These are phyloP conservation scores for Baccha elongata DNA, from an alignment of 2,888 invertebrate genomes.

Conservation along the genomic window DNA sequence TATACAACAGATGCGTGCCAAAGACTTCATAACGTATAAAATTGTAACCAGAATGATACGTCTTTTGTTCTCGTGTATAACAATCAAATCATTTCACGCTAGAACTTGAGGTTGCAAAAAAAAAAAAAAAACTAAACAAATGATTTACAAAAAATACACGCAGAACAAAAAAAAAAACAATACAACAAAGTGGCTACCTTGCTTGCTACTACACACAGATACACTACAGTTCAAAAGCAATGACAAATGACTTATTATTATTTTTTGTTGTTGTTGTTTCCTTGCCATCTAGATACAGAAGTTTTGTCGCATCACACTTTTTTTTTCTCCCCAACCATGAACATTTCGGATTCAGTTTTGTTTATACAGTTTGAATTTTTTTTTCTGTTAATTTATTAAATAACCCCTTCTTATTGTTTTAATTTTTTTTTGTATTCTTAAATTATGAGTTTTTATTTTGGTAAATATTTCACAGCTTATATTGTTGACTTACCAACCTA, in stretches of 20 bases:
- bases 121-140: not conserved
- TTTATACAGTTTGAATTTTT: constrained; percentile 18
- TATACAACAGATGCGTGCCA: not conserved
- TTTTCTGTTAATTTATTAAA: no score
- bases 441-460: no score
- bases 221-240: constrained; percentile 6
- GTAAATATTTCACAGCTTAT: no score
- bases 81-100: constrained; percentile 51
- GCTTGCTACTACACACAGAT: not conserved
- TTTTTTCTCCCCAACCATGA: not conserved
- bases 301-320: constrained; percentile 13
- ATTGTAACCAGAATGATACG: constrained; percentile 38
- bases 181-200: not conserved
- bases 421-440: not conserved
- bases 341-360: constrained; percentile 13
- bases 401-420: constrained; percentile 4
- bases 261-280: not conserved
- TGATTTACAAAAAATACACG: not conserved
- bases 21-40: constrained; percentile 18
- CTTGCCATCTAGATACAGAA: not conserved
- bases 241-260: constrained; percentile 24
- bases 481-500: no score
- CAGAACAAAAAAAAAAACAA: not conserved
- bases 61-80: constrained; percentile 52
- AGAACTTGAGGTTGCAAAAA: constrained; percentile 26